Base-by-base conservation (phyloP, 2,888 invertebrate species). In the Galerucella calmariensis region DNA sequence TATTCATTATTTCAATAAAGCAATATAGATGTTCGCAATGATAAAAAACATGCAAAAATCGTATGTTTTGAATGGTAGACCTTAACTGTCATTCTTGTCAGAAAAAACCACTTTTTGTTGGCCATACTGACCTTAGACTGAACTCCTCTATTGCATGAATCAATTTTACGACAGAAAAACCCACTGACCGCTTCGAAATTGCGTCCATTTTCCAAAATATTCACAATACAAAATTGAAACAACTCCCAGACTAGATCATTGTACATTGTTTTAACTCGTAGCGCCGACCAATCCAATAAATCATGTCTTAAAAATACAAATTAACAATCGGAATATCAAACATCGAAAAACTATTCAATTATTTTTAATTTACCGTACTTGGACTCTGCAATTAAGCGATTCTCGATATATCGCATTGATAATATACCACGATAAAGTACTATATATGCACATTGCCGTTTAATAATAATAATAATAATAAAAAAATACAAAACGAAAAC, bases 291-390 rank as follows among this genome's bases (percentile, higher is more conserved):
- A 51, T n/a, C 24, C 11, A 16, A 41, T 62, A 62, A 62, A 62
- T 62, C 62, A 41, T 9, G 16, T 10, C 6, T 35, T 6, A 62
- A 62, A 62, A 62, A 62, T 41, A 62, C 41, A 53, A 44, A 66
- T 75, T 74, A 75, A 75, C 72, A 75, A 74, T 73, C 74, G 51
- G 67, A 72, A 77, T 75, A 67, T 67, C 77, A 62, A 27, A 62
- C 16, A 62, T 41, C 41, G 75, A 73, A 77, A 75, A 82, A 41
- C 82, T 83, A 83, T 84, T 85, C 84, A 85, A 85, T 85, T 85
- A 85, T 85, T 85, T 85, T 85, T 85, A 85, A 85, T 85, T 85
- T 85, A 85, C 83, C 80, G 79, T 83, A 80, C 76, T 77, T 82
- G 83, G 81, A 83, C 84, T 85, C 83, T 85, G 81, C 85, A 84